A percentile compares a stretch with the other conserved stretches of the same genome.
Conservation (phyloP, 2,797 vertebrate genomes). For the Monodelphis domestica region DNA sequence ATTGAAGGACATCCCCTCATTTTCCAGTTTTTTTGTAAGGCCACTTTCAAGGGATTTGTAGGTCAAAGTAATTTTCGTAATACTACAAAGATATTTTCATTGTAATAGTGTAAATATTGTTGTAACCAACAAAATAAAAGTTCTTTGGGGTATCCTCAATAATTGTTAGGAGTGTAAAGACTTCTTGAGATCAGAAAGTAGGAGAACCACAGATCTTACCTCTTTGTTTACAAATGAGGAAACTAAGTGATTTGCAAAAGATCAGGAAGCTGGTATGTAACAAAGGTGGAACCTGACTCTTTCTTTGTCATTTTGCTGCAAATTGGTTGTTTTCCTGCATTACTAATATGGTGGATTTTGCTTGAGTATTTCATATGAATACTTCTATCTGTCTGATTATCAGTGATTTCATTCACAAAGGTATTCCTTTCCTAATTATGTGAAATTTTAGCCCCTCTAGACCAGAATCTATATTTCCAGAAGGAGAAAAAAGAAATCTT, state of each 20-base stretch:
- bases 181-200: neutral
- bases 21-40: too few relatives aligned
- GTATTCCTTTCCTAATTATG: too few relatives aligned
- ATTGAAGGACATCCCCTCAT: too few relatives aligned
- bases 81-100: neutral
- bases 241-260: neutral
- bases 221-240: constrained; percentile 1
- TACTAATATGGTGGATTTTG: too few relatives aligned
- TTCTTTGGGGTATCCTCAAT: neutral
- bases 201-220: neutral
- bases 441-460: too few relatives aligned
- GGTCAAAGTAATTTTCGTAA: neutral
- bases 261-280: neutral
- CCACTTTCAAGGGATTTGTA: neutral
- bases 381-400: too few relatives aligned
- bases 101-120: neutral
- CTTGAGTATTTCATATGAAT: too few relatives aligned
- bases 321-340: too few relatives aligned
- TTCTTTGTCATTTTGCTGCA: neutral
- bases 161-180: neutral
- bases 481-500: too few relatives aligned
- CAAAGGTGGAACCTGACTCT: neutral
- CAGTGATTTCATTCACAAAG: too few relatives aligned
- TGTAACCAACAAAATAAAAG: neutral
- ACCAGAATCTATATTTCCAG: too few relatives aligned